Conservation (phyloP, 53 echinoderm and acorn worm genomes). For the Hippasteria phrygiana region DNA sequence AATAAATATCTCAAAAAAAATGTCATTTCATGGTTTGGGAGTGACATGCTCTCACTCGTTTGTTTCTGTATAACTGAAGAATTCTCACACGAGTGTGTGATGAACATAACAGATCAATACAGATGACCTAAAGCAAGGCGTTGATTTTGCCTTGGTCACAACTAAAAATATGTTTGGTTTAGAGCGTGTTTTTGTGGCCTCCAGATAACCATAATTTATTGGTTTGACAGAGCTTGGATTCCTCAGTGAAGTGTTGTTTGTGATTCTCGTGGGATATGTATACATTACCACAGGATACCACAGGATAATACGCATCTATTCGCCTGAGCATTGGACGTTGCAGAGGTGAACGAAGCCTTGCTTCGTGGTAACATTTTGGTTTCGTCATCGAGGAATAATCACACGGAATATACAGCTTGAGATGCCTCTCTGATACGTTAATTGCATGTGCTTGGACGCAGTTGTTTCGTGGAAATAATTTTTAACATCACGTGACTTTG, state of each 20-base stretch:
- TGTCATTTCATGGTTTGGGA: neutral
- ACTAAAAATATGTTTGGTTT: neutral
- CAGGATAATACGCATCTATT: neutral
- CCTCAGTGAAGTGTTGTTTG: neutral
- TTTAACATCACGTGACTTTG: neutral
- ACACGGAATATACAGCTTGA: too few relatives aligned
- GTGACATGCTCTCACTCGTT: neutral
- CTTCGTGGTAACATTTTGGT: neutral
- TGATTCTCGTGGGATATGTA: neutral
- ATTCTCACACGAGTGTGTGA: neutral
- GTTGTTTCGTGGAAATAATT: neutral
- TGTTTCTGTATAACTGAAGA: neutral
- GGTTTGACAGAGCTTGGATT: neutral
- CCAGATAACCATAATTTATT: neutral
- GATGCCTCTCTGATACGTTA: too few relatives aligned
- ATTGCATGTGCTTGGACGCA: too few relatives aligned
- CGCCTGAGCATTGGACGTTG: neutral
- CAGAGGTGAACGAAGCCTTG: neutral
- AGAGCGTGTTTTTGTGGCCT: neutral
- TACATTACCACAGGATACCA: neutral
- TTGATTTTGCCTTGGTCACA: too few relatives aligned
- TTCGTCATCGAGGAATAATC: neutral
- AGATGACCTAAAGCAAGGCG: too few relatives aligned
- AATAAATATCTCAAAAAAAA: neutral
- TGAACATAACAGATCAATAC: neutral